phyloP scores from a whole-genome alignment of 2,113 vertebrate genomes.

The Sapajus apella region DNA sequence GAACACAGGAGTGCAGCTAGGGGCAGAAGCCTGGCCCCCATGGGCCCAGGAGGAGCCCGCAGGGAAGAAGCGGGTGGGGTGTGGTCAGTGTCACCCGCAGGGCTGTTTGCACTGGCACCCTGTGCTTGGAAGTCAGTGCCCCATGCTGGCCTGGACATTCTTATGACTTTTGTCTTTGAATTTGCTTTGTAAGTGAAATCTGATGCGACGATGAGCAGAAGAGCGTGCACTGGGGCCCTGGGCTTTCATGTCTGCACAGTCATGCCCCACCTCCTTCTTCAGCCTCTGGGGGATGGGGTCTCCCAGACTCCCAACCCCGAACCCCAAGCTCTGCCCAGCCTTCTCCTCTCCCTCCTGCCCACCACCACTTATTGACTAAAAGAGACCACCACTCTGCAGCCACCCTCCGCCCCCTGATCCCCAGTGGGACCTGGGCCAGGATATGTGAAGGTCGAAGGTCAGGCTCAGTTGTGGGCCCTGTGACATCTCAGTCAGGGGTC shows the following conservation, averaged over 20 bases:
- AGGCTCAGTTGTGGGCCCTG: fast-evolving
- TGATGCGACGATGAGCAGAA: too few relatives aligned
- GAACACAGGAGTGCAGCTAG: background rate
- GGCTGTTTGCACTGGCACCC: background rate
- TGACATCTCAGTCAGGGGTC: fast-evolving
- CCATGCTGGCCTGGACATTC: background rate
- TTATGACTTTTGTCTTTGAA: background rate
- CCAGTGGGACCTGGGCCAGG: fast-evolving
- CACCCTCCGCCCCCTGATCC: background rate
- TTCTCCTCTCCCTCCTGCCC: background rate
- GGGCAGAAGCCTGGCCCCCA: background rate
- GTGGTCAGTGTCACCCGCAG: background rate
- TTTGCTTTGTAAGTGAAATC: background rate
- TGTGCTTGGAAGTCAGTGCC: background rate
- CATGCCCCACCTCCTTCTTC: background rate
- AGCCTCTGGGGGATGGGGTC: fast-evolving
- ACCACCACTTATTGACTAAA: fast-evolving
- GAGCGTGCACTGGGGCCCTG: too few relatives aligned
- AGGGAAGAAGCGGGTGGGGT: background rate
- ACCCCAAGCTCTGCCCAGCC: background rate
- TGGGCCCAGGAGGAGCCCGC: background rate
- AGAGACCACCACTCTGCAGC: fast-evolving
- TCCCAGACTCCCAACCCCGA: fast-evolving
- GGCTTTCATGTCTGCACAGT: fast-evolving
- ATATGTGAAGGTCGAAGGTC: fast-evolving